These are phyloP conservation scores for Botia kubotai DNA, from an alignment of 2,797 vertebrate species.

Conservation along the genomic window DNA sequence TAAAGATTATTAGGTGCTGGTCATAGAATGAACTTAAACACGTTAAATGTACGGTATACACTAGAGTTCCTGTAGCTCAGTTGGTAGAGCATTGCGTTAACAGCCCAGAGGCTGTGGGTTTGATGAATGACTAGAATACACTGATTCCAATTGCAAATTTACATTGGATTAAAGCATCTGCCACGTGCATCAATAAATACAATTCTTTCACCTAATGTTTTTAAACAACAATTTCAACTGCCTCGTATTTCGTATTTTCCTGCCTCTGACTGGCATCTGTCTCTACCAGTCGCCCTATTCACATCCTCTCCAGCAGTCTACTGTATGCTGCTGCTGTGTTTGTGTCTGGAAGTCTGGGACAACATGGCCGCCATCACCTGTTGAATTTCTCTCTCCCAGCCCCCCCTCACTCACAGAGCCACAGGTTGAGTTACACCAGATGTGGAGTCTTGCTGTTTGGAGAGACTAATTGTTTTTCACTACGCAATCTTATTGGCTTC, in stretches of 20 bases:
- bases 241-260: too few relatives aligned
- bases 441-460: constrained; percentile 82
- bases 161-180: too few relatives aligned
- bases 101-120: too few relatives aligned
- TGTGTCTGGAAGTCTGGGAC: constrained; percentile 32
- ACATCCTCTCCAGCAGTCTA: background rate
- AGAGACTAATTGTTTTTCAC: constrained; percentile 88
- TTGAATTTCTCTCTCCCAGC: constrained; percentile 74
- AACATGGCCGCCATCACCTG: constrained; percentile 82
- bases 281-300: background rate
- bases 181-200: too few relatives aligned
- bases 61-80: too few relatives aligned
- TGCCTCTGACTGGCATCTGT: background rate
- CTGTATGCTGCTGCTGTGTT: background rate
- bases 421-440: constrained; percentile 88
- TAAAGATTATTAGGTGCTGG: too few relatives aligned
- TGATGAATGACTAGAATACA: too few relatives aligned
- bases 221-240: background rate
- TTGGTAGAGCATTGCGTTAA: too few relatives aligned
- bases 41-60: too few relatives aligned
- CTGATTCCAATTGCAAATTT: too few relatives aligned
- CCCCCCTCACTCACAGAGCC: constrained; percentile 54
- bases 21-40: too few relatives aligned
- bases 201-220: background rate
- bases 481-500: constrained; percentile 73